Conservation (phyloP, 2,113 vertebrate genomes). For the Pica pica region DNA sequence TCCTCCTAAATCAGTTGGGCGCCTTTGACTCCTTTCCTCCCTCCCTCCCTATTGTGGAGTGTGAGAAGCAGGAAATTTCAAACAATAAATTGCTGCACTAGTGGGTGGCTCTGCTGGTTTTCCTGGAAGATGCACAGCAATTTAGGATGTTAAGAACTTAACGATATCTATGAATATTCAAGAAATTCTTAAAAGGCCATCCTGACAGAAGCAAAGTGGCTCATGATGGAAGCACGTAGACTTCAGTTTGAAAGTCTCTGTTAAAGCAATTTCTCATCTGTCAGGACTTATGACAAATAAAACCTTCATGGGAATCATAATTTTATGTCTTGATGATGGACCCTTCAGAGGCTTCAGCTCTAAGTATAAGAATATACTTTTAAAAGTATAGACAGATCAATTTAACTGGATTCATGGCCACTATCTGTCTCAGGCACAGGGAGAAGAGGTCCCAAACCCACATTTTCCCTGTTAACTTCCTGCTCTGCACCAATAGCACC, state of each 20-base stretch:
- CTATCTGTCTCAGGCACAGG: background rate
- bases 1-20: background rate
- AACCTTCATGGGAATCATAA: background rate
- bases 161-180: background rate
- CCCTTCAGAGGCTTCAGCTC: background rate
- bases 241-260: background rate
- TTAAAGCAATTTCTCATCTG: background rate
- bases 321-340: background rate
- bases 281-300: background rate
- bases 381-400: background rate
- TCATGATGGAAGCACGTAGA: accelerated
- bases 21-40: background rate
- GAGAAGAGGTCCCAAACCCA: background rate
- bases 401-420: background rate
- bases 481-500: background rate
- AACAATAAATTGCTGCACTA: background rate
- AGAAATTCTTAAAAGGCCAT: background rate
- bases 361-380: background rate
- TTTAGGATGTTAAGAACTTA: background rate
- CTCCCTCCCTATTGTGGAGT: background rate
- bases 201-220: background rate
- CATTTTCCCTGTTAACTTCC: background rate
- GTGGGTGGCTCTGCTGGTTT: background rate
- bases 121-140: background rate
- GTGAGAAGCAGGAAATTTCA: background rate